Evolutionary conservation across 1,140 invertebrate species (phyloP), one percentile per base, ranked within the genome.

Genomic region (Nasonia giraulti): DNA sequence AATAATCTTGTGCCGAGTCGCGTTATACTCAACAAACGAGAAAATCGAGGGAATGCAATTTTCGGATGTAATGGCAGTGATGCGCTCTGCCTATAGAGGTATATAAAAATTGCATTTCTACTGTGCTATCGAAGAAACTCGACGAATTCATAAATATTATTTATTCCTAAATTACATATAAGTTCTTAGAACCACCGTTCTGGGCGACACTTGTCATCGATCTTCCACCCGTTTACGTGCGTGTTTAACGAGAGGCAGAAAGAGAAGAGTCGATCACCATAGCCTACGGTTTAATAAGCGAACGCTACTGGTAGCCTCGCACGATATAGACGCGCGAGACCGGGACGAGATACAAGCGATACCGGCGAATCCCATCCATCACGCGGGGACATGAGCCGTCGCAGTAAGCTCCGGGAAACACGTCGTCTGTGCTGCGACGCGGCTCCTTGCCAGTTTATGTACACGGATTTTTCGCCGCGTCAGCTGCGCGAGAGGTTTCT

Each of bases 351-450:
- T 90, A 89, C 89, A 89, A 89, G 55, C 55, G 89, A 89, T 90
- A 89, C 83, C 81, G 68, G 31, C 62, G 68, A 75, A 86, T 88
- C 83, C 74, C 89, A 90, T 90, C 89, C 88, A 90, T 90, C 89
- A 90, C 85, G 83, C 76, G 81, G 80, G 86, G 84, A 62, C 55
- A 62, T 62, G 86, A 87, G 86, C 86, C 87, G 87, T 89, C 88
- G 27, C 27, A 87, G 88, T 89, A 82, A 37, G 87, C 73, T 83
- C 62, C 50, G 82, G 80, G 62, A 85, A 81, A 81, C n/a, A 73
- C 79, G 76, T 78, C 55, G 55, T 62, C 20, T 62, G n/a, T 62
- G 4, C 6, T 10, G 40, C 40, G 40, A 40, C 40, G 6, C 40
- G 40, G 8, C 33, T 40, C 40, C 40, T 40, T 10, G 40, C 40